These are phyloP conservation scores for Isoperla grammatica DNA, from an alignment of 2,888 invertebrate genomes.

Conservation along the genomic window DNA sequence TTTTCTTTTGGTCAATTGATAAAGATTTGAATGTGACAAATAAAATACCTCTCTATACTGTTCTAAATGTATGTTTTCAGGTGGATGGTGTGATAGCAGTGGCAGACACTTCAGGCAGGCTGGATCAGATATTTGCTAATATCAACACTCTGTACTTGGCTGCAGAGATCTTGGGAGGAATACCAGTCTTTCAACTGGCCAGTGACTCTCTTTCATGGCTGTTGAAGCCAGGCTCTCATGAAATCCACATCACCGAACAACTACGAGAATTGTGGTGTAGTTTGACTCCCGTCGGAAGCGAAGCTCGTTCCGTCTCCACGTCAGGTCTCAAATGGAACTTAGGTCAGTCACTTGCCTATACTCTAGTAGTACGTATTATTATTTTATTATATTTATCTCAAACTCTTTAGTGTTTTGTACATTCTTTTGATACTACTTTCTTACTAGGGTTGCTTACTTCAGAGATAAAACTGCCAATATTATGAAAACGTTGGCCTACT, in stretches of 20 bases:
- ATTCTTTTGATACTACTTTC: too few relatives aligned
- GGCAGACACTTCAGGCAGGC: constrained; percentile 64
- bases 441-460: too few relatives aligned
- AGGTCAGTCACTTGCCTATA: constrained; percentile 35
- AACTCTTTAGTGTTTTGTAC: too few relatives aligned
- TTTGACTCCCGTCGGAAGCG: constrained; percentile 67
- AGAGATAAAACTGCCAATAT: too few relatives aligned
- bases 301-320: constrained; percentile 59
- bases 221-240: constrained; percentile 60
- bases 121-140: constrained; percentile 77
- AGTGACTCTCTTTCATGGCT: constrained; percentile 72
- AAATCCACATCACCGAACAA: constrained; percentile 57
- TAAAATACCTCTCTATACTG: too few relatives aligned
- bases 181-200: constrained; percentile 53
- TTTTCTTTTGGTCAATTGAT: too few relatives aligned
- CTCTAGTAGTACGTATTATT: too few relatives aligned
- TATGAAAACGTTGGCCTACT: too few relatives aligned
- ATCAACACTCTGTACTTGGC: constrained; percentile 68
- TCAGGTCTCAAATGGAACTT: constrained; percentile 86
- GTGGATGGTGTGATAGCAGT: constrained; percentile 56
- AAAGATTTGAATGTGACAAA: too few relatives aligned
- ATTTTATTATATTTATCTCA: too few relatives aligned
- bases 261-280: constrained; percentile 67
- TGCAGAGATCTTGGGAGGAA: constrained; percentile 43
- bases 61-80: too few relatives aligned